Conservation (phyloP, 2,888 invertebrate genomes). For the Diplolepis rosae region DNA sequence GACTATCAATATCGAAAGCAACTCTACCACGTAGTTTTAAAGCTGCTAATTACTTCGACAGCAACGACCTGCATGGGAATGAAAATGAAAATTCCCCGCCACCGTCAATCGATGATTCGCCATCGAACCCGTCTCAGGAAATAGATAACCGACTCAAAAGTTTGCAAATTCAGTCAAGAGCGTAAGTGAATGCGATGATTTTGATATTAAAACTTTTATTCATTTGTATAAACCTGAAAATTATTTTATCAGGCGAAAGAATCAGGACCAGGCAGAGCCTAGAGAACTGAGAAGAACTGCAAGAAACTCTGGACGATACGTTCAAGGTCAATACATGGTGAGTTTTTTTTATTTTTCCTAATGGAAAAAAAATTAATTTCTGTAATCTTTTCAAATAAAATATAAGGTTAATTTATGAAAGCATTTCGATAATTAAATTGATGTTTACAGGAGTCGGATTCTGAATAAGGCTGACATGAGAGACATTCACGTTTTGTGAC, state of each 20-base stretch:
- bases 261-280: constrained; percentile 60
- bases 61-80: constrained; percentile 57
- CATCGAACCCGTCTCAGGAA: constrained; percentile 66
- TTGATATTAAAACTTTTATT: background rate
- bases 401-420: background rate
- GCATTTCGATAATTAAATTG: no score
- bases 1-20: constrained; percentile 61
- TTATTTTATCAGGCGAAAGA: constrained; percentile 52
- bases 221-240: constrained; percentile 4
- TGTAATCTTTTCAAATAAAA: no score
- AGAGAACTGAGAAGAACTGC: constrained; percentile 68
- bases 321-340: constrained; percentile 70
- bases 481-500: background rate
- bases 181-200: constrained; percentile 56
- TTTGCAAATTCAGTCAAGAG: constrained; percentile 66
- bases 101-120: constrained; percentile 61
- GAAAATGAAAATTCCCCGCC: constrained; percentile 62
- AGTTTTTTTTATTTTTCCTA: constrained; percentile 33
- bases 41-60: constrained; percentile 61
- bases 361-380: background rate
- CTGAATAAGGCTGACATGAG: background rate
- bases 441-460: background rate
- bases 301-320: constrained; percentile 68
- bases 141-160: constrained; percentile 67
- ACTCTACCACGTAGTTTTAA: constrained; percentile 58